A percentile compares a stretch with the other conserved stretches of the same genome.
Evolutionary conservation across 2,797 vertebrate genomes (phyloP).

Genomic region (Neosilurus hyrtlii): DNA sequence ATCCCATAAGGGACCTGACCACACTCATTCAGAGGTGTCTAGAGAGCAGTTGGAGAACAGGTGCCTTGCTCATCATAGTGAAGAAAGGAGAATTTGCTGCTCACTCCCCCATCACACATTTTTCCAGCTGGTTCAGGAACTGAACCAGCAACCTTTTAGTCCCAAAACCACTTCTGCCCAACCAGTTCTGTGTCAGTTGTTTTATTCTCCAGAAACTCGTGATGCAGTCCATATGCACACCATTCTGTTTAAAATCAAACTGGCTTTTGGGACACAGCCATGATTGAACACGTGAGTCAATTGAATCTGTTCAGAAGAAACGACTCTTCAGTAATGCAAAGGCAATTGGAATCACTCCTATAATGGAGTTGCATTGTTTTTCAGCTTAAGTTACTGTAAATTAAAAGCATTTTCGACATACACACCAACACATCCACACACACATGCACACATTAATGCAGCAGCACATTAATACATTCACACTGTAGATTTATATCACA

Average conservation of each 20-base stretch:
- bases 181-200: background rate
- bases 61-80: too few species aligned
- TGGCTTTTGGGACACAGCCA: slow-evolving; percentile 12
- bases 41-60: too few species aligned
- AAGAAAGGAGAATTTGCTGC: too few species aligned
- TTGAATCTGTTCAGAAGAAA: slow-evolving; percentile 1
- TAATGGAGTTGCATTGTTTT: background rate
- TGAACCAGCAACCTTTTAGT: too few species aligned
- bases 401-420: slow-evolving; percentile 16
- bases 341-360: slow-evolving; percentile 37
- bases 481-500: background rate
- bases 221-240: background rate
- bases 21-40: too few species aligned
- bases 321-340: background rate
- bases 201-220: background rate
- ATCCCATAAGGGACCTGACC: too few species aligned
- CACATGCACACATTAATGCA: slow-evolving; percentile 5
- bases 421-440: slow-evolving; percentile 40
- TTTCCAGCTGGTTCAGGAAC: too few species aligned
- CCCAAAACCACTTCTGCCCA: too few species aligned
- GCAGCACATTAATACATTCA: background rate
- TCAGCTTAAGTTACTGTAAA: background rate
- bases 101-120: too few species aligned
- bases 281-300: background rate
- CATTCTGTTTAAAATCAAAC: background rate